Conservation (phyloP, 2,888 invertebrate genomes). For the Formica aserva region DNA sequence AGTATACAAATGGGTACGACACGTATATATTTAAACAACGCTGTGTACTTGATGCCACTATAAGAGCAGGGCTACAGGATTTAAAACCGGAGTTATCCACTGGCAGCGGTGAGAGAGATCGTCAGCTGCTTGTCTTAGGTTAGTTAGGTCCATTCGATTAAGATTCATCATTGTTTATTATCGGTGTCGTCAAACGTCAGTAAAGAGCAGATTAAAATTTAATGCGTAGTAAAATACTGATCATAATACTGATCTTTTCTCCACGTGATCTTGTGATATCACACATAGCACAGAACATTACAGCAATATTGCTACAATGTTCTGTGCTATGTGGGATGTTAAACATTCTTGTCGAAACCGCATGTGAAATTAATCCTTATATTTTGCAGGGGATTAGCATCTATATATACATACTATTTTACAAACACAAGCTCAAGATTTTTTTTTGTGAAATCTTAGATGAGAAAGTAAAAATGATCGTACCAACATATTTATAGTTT, state of each 20-base stretch:
- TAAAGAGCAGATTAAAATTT: conserved; percentile 62
- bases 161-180: conserved; percentile 44
- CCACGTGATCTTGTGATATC: not conserved
- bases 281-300: too few species aligned
- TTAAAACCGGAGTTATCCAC: not conserved
- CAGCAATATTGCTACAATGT: too few species aligned
- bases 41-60: too few species aligned
- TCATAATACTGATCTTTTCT: conserved; percentile 35
- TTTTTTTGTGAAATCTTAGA: not conserved
- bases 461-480: not conserved
- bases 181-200: conserved; percentile 48
- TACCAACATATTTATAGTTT: too few species aligned
- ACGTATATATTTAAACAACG: not conserved
- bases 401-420: not conserved
- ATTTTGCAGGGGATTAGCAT: not conserved
- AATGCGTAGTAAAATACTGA: conserved; percentile 33
- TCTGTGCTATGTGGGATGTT: too few species aligned
- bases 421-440: not conserved
- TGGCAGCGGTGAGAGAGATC: not conserved
- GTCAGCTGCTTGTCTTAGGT: conserved; percentile 70
- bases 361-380: not conserved
- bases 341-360: not conserved
- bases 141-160: conserved; percentile 59
- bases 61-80: not conserved
- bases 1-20: not conserved